Evolutionary conservation across 2,888 invertebrate genomes (phyloP), one percentile per base, ranked within the genome.

Genomic region (Synergus itoensis): DNA sequence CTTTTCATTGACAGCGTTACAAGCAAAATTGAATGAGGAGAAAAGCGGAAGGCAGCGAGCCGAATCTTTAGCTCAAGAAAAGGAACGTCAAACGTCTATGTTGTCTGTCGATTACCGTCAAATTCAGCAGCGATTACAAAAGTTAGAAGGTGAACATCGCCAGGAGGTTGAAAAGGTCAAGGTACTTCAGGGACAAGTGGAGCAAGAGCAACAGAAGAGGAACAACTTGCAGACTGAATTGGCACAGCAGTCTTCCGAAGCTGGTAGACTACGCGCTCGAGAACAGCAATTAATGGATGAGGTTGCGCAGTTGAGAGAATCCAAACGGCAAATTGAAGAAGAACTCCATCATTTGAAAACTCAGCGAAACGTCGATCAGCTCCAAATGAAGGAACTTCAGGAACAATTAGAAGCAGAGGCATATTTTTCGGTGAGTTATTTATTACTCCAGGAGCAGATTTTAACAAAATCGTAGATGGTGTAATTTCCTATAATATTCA

Each of bases 371-470:
- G 94, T 95, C 45, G 95, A 95, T 87, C 94, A 96, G 83, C 92
- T 95, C 63, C 95, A 95, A 87, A 96, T 97, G 93, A 98, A 98
- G 90, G 99, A 99, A 92, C 93, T 99, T 53, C 97, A 98, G 88
- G 98, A 98, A 86, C 98, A 98, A 91, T 93, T 99, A 78, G 99
- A 99, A 93, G 97, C 97, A 57, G 99, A 99, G 92, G 98, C 98
- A 92, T 98, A 98, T 92, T 99, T 99, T 93, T 97, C 98, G 87
- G 95, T 95, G 90, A 92, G 93, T 90, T 60, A 80, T 67, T 79
- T 21, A 75, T 79, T 78, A 84, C 67, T 53, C n/a, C 36, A 36
- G 36, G 36, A 36, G 36, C 36, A 36, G 0, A 36, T 36, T 7
- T 5, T 36, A 36, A 5, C 5, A 5, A 36, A 36, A 36, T 36